Conservation (phyloP, 2,797 vertebrate genomes). For the Lepidocolaptes lacrymiger region DNA sequence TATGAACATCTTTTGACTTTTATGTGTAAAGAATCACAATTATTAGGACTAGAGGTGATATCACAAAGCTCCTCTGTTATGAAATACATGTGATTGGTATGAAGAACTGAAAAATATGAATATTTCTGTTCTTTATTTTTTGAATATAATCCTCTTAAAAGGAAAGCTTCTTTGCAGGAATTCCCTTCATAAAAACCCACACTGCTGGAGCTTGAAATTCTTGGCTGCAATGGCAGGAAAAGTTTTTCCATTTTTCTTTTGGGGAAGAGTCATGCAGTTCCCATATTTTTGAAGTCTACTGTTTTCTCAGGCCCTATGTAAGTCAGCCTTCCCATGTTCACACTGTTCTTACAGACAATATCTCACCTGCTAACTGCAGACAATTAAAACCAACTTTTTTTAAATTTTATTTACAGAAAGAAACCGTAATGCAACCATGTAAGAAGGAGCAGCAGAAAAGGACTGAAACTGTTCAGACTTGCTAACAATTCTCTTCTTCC, state of each 20-base stretch:
- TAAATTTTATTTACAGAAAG: neutral
- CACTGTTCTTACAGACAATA: neutral
- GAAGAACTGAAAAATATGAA: neutral
- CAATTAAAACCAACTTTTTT: neutral
- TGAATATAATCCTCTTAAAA: neutral
- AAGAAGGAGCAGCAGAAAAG: neutral
- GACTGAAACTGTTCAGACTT: neutral
- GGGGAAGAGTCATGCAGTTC: neutral
- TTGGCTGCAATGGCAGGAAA: neutral
- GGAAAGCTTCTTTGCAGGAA: conserved; percentile 13
- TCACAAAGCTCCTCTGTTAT: neutral
- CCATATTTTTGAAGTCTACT: neutral
- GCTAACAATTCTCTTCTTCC: neutral
- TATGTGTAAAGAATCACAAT: neutral
- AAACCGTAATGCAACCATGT: neutral
- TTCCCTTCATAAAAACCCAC: neutral
- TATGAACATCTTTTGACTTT: neutral
- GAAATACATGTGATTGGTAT: neutral
- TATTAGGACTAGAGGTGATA: neutral
- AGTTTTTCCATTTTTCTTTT: conserved; percentile 4
- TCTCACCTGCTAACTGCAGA: neutral
- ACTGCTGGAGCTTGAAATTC: neutral
- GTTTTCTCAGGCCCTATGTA: conserved; percentile 18
- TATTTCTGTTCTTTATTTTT: neutral
- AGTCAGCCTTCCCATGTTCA: neutral